These are phyloP conservation scores for Limanda limanda DNA, from an alignment of 2,113 vertebrate species.

Conservation along the genomic window DNA sequence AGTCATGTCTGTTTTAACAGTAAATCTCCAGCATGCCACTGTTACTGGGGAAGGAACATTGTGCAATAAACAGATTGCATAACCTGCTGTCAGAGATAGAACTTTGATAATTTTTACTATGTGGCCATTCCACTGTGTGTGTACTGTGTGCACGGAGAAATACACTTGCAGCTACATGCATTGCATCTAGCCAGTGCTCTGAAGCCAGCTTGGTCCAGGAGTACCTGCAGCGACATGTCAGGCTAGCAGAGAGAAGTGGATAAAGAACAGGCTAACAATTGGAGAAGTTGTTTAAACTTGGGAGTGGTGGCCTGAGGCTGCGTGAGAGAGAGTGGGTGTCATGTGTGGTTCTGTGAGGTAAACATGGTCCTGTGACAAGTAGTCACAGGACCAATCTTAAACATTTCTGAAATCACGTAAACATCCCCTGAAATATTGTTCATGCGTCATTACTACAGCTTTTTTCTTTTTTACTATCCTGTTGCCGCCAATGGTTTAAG, in stretches of 20 bases:
- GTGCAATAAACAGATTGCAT: slow-evolving; percentile 44
- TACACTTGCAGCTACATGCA: slow-evolving; percentile 10
- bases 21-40: slow-evolving; percentile 10
- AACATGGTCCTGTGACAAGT: slow-evolving; percentile 44
- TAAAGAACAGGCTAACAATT: slow-evolving; percentile 40
- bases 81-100: slow-evolving; percentile 43
- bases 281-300: slow-evolving; percentile 51
- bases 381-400: slow-evolving; percentile 7
- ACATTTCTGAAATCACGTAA: slow-evolving; percentile 20
- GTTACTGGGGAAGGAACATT: slow-evolving; percentile 33
- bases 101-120: slow-evolving; percentile 30
- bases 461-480: not conserved
- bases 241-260: slow-evolving; percentile 23
- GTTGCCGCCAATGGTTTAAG: not conserved
- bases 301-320: slow-evolving; percentile 75
- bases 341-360: slow-evolving; percentile 38
- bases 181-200: not conserved
- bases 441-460: not conserved
- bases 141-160: not conserved
- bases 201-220: slow-evolving; percentile 28
- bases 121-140: not conserved
- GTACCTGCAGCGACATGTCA: slow-evolving; percentile 70
- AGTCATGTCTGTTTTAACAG: not conserved
- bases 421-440: slow-evolving; percentile 6
- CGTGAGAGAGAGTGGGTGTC: slow-evolving; percentile 18